phyloP scores from a whole-genome alignment of 2,888 invertebrate species.

The Andrena chrysosceles region DNA sequence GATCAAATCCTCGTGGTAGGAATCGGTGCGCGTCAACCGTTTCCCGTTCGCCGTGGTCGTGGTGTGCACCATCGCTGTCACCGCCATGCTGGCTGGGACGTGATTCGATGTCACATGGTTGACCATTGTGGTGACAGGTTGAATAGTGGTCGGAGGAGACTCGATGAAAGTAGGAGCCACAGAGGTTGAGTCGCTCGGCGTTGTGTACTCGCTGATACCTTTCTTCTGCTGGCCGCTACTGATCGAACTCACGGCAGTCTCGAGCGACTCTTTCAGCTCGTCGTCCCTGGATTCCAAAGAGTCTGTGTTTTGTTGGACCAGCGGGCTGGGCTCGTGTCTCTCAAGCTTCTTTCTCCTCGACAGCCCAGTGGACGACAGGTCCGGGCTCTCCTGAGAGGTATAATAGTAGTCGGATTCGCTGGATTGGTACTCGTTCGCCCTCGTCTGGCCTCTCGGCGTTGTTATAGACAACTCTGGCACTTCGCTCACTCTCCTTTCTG shows the following conservation, averaged over 20 bases:
- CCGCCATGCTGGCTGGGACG: slow-evolving; percentile 84
- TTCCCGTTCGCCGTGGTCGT: slow-evolving; percentile 84
- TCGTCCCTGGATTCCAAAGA: slow-evolving; percentile 87
- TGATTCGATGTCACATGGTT: slow-evolving; percentile 76
- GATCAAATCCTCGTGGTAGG: slow-evolving; percentile 79
- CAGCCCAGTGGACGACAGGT: slow-evolving; percentile 73
- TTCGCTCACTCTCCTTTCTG: slow-evolving; percentile 76
- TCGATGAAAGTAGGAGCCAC: slow-evolving; percentile 74
- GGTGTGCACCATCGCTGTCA: slow-evolving; percentile 84
- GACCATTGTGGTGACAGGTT: slow-evolving; percentile 81
- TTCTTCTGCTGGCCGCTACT: slow-evolving; percentile 82
- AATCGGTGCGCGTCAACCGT: slow-evolving; percentile 79
- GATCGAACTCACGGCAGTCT: slow-evolving; percentile 85
- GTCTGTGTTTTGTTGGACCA: slow-evolving; percentile 85
- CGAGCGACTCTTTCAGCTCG: slow-evolving; percentile 86
- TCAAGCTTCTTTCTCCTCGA: slow-evolving; percentile 79
- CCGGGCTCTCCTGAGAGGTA: slow-evolving; percentile 75
- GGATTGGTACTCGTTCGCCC: slow-evolving; percentile 80
- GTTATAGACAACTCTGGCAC: slow-evolving; percentile 81
- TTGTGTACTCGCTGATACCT: slow-evolving; percentile 79
- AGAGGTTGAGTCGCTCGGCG: slow-evolving; percentile 75
- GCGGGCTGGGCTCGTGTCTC: slow-evolving; percentile 81
- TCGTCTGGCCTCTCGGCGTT: slow-evolving; percentile 80
- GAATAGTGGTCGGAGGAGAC: slow-evolving; percentile 74
- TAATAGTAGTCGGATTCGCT: slow-evolving; percentile 79